Base-by-base conservation (phyloP, 1,140 invertebrate genomes). In the Ostrea denselamellosa region DNA sequence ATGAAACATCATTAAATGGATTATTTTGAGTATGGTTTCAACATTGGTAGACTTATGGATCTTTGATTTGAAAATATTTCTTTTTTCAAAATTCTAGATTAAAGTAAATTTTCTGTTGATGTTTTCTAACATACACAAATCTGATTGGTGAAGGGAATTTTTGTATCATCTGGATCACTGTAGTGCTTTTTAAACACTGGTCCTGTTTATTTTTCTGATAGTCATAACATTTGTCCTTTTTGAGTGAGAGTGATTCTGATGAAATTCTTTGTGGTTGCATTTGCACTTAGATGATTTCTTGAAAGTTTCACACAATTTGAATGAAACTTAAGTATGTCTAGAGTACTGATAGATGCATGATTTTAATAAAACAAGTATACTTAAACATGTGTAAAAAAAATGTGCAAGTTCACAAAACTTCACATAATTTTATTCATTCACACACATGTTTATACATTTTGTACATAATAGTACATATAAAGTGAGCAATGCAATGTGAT, bases 111-210 rank as follows among this genome's bases (percentile, higher is more conserved):
- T 51, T 81, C 14, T 34, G 17, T 17, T 62, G 56, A 62, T 8
- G 28, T 28, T 14, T 77, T 77, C 68, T 77, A 25, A 77, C 68
- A 77, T 77, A 77, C 68, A 77, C 68, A 77, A 77, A 77, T 28
- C 10, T 77, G 28, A 34, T 77, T 77, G 68, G 68, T 77, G 68
- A 77, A 25, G 68, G 68, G 68, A 77, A 34, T 77, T 77, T 77
- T 77, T 34, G 68, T 77, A 77, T 77, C 68, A 77, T 77, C 68
- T 77, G 68, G 68, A 77, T 77, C 68, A 77, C 68, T 77, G 68
- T 77, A 77, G 25, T 28, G 68, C 68, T 77, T 62, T 44, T 77
- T 14, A 28, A 77, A 25, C 68, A 77, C 68, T 12, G 22, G 25
- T 77, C 68, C 68, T 34, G 0, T 10, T 77, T 10, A 77, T 10